A percentile compares a stretch with the other conserved stretches of the same genome.
Evolutionary conservation across 2,797 vertebrate genomes (phyloP).

Genomic region (Ctenopoma kingsleyae): DNA sequence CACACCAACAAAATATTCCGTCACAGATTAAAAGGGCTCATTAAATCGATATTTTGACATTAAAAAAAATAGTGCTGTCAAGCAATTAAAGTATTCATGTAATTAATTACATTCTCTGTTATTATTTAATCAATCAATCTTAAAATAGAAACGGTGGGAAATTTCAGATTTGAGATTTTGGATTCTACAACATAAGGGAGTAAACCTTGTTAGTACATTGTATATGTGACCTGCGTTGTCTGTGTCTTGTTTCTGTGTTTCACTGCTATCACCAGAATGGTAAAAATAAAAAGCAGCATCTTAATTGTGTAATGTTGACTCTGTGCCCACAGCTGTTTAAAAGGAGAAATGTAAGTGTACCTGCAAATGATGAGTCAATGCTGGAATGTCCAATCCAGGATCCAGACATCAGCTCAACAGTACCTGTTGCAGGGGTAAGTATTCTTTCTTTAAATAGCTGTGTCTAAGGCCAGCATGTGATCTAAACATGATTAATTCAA

Average conservation of each 20-base stretch:
- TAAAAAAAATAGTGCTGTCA: too few relatives aligned
- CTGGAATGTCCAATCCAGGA: constrained; percentile 93
- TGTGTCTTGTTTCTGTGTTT: background rate
- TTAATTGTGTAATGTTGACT: constrained; percentile 6
- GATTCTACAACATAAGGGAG: too few relatives aligned
- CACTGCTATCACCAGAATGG: background rate
- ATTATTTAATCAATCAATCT: too few relatives aligned
- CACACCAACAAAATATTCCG: too few relatives aligned
- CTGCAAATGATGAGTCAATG: constrained; percentile 90
- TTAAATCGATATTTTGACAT: too few relatives aligned
- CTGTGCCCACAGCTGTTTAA: constrained; percentile 20
- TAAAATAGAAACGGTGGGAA: too few relatives aligned
- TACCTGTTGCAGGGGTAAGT: constrained; percentile 89
- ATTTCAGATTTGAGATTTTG: too few relatives aligned
- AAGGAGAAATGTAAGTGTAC: constrained; percentile 89
- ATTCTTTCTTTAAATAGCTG: background rate
- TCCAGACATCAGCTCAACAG: constrained; percentile 92
- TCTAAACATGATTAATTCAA: too few relatives aligned
- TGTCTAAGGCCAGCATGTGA: background rate
- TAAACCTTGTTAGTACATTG: too few relatives aligned
- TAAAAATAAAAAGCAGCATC: background rate
- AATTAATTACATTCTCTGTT: too few relatives aligned
- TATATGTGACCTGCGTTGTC: background rate
- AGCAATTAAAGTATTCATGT: too few relatives aligned
- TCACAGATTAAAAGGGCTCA: too few relatives aligned